Base-by-base conservation (phyloP, 37 sponge, comb jelly and placozoan genomes). In the Aphrocallistes beatrix region DNA sequence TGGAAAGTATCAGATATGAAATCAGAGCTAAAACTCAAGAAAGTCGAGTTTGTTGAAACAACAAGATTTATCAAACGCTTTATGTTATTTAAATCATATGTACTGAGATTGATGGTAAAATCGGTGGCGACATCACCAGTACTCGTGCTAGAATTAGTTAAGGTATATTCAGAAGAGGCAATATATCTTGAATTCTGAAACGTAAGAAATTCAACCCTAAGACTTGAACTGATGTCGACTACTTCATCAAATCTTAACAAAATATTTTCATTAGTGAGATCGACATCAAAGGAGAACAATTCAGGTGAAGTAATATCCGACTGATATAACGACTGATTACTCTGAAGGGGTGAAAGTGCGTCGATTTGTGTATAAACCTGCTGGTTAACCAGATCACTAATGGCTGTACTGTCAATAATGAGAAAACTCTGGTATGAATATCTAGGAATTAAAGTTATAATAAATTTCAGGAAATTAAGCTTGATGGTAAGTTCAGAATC, bases 241-340 rank as follows among this genome's bases (percentile, higher is more conserved):
- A 94, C 90, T 82, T 95, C 96, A 83, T 89, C 88, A 88, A 95
- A 95, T 34, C 50, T 84, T 0, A 95, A 85, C 0, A 89, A 88
- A 81, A 95, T 86, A 0, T 75, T 50, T 36, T 93, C 91, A 36
- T 89, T 36, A 0, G 91, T 91, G n/a, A 95, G 88, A 69, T 95
- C 84, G 40, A 95, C 88, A 45, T 89, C 82, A 87, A 95, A 95
- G 8, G 86, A 86, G 50, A 83, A 81, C 0, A 95, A 87, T 28
- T 60, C 38, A 19, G 93, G 96, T 13, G 48, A 85, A 23, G 87
- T 88, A 13, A 38, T 83, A 47, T 95, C 96, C n/a, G 69, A 37
- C 0, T 83, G 37, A 85, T 87, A 90, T 30, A 84, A 30, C 21
- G 75, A 60, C n/a, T 60, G 75, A 60, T 21, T 60, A 60, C 6